Conservation (phyloP, 2,113 vertebrate genomes). For the Tretioscincus oriximinensis region DNA sequence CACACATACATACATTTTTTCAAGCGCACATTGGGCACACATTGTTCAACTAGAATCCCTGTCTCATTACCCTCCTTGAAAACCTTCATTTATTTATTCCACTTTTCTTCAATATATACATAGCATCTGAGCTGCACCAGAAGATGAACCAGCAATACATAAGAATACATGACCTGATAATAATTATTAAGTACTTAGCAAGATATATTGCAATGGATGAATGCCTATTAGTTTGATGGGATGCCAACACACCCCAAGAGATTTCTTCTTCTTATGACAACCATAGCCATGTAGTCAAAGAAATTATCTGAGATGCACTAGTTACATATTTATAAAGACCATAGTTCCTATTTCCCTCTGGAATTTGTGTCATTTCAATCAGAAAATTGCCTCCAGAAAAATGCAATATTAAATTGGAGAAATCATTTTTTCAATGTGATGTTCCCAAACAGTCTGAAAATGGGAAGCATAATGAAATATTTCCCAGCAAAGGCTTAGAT, state of each 20-base stretch:
- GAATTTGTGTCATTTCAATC: slow-evolving; percentile 73
- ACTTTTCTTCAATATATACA: neutral
- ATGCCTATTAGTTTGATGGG: slow-evolving; percentile 45
- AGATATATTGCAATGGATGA: slow-evolving; percentile 38
- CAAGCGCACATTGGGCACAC: neutral
- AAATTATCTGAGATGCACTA: slow-evolving; percentile 59
- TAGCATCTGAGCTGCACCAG: slow-evolving; percentile 1
- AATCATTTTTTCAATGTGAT: slow-evolving; percentile 49
- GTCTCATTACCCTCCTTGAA: slow-evolving; percentile 14
- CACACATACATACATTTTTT: no score
- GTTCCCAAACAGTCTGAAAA: slow-evolving; percentile 46
- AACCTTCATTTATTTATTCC: no score
- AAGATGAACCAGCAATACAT: slow-evolving; percentile 29
- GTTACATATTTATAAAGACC: slow-evolving; percentile 63
- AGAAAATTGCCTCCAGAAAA: slow-evolving; percentile 71
- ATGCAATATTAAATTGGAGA: slow-evolving; percentile 64
- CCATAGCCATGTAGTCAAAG: slow-evolving; percentile 61
- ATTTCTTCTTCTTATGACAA: slow-evolving; percentile 67
- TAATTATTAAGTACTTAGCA: slow-evolving; percentile 48
- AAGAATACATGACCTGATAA: slow-evolving; percentile 35
- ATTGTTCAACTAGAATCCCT: slow-evolving; percentile 34
- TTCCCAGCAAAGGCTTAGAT: slow-evolving; percentile 2
- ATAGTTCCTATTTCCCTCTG: slow-evolving; percentile 60
- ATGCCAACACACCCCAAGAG: slow-evolving; percentile 44
- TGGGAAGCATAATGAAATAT: slow-evolving; percentile 46